These are phyloP conservation scores for Ormyrus rosae DNA, from an alignment of 2,888 invertebrate genomes.

Conservation along the genomic window DNA sequence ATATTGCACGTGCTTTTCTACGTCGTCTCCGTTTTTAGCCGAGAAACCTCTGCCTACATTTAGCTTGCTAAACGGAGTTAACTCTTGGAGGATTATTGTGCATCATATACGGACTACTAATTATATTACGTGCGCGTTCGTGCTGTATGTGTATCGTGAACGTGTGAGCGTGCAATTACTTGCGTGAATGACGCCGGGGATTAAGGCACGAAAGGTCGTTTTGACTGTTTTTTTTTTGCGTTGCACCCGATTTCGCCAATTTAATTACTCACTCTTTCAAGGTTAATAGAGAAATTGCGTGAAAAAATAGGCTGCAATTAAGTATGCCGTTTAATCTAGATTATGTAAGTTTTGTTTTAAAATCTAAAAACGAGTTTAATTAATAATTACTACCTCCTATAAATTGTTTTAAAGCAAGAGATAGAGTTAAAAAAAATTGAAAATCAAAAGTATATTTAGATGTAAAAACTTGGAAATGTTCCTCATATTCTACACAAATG, in stretches of 20 bases:
- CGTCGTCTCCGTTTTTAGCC: slow-evolving; percentile 40
- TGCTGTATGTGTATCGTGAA: slow-evolving; percentile 17
- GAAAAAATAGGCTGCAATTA: no score
- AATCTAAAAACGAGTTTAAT: no score
- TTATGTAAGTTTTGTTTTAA: no score
- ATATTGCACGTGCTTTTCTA: slow-evolving; percentile 32
- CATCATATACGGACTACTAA: slow-evolving; percentile 43
- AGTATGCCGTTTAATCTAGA: no score
- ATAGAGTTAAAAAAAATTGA: no score
- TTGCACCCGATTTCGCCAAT: not conserved
- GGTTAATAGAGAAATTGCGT: no score
- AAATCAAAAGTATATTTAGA: no score
- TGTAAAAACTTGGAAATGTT: no score
- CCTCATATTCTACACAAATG: not conserved
- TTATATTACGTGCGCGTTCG: slow-evolving; percentile 34
- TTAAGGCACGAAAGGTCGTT: slow-evolving; percentile 19
- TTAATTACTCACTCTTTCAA: no score
- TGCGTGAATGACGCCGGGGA: not conserved
- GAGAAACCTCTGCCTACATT: slow-evolving; percentile 44
- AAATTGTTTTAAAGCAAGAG: no score
- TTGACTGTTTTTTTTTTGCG: not conserved
- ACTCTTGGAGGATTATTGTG: slow-evolving; percentile 31
- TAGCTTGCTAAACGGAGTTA: slow-evolving; percentile 40
- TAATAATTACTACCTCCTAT: no score
- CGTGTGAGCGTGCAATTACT: slow-evolving; percentile 10